These are phyloP conservation scores for Procavia capensis DNA, from an alignment of 2,113 vertebrate genomes.

Conservation along the genomic window DNA sequence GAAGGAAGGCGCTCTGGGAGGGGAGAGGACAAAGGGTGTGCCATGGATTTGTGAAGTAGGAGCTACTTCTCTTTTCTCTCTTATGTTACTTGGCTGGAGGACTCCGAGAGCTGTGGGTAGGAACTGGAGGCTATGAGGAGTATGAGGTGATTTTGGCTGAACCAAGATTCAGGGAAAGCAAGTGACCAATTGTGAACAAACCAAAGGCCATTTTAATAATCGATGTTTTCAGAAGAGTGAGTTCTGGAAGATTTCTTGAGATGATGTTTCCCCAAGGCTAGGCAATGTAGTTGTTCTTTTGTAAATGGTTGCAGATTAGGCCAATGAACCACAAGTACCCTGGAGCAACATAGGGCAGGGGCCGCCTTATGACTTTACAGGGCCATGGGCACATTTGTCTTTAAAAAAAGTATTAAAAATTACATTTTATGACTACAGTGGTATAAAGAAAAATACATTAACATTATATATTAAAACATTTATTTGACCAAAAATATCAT, in stretches of 20 bases:
- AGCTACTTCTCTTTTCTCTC: neutral
- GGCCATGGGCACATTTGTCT: neutral
- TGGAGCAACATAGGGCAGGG: neutral
- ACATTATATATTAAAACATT: neutral
- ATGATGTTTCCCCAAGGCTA: neutral
- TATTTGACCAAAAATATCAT: neutral
- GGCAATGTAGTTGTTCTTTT: neutral
- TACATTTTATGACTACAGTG: neutral
- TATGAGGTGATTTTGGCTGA: neutral
- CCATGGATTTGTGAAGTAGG: fast-evolving
- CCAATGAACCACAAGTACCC: neutral
- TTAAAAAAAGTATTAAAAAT: neutral
- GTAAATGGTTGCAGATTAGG: neutral
- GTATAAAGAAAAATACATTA: neutral
- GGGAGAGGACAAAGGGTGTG: neutral
- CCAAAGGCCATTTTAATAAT: neutral
- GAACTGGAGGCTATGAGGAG: neutral
- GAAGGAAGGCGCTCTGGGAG: neutral
- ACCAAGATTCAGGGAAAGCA: neutral
- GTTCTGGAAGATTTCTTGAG: neutral
- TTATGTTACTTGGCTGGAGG: neutral
- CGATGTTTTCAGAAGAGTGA: neutral
- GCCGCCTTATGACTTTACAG: neutral
- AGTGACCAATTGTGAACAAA: neutral
- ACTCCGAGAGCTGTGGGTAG: neutral